Evolutionary conservation across 2,888 invertebrate species (phyloP).

Genomic region (Euproctis similis): DNA sequence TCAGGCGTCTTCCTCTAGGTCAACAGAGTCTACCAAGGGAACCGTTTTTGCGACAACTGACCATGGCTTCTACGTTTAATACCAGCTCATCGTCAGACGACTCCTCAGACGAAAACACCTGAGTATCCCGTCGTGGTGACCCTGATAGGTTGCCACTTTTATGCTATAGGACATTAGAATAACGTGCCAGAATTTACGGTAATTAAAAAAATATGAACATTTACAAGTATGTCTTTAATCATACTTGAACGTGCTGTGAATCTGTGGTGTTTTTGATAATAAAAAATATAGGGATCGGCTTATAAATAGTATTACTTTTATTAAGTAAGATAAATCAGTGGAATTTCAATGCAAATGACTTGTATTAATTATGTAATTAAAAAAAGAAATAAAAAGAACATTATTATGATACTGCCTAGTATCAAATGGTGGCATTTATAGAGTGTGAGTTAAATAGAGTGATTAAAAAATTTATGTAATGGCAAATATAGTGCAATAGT

Average conservation of each 20-base stretch:
- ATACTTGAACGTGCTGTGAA: constrained; percentile 47
- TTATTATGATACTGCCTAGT: too few species aligned
- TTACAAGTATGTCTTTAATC: constrained; percentile 12
- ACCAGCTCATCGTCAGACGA: constrained; percentile 78
- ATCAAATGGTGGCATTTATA: too few species aligned
- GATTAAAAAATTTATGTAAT: too few species aligned
- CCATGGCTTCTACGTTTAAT: constrained; percentile 77
- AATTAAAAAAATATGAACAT: constrained; percentile 2
- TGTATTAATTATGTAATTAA: too few species aligned
- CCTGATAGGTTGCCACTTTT: constrained; percentile 69
- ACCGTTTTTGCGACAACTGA: constrained; percentile 77
- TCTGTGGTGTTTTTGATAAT: constrained; percentile 29
- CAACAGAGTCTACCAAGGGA: constrained; percentile 76
- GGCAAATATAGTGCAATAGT: too few species aligned
- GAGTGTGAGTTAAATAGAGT: too few species aligned
- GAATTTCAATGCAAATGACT: too few species aligned
- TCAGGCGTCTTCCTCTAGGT: constrained; percentile 69
- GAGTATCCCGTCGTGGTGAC: constrained; percentile 70
- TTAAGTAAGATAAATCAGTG: too few species aligned
- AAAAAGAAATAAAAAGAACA: too few species aligned
- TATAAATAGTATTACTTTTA: not conserved
- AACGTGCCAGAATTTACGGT: constrained; percentile 13
- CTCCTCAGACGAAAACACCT: constrained; percentile 69
- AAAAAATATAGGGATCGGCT: not conserved
- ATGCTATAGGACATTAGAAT: constrained; percentile 62